Evolutionary conservation across 2,888 invertebrate genomes (phyloP).

Genomic region (Drosophila anomalata): DNA sequence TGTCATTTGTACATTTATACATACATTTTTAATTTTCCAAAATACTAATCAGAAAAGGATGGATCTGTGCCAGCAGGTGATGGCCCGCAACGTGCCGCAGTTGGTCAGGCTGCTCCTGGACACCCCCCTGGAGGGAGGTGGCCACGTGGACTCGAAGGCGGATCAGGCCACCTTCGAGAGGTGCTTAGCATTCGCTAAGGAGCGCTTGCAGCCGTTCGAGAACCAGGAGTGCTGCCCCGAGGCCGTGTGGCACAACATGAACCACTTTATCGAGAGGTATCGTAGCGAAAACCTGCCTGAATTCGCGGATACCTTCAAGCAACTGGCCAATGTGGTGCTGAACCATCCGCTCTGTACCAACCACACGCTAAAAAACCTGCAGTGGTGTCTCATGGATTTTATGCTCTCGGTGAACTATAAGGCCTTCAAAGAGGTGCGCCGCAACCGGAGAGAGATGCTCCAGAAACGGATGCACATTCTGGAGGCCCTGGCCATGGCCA

Average conservation of each 20-base stretch:
- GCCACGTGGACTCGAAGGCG: neutral
- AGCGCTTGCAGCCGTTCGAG: neutral
- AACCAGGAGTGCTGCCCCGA: neutral
- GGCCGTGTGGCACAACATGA: conserved; percentile 13
- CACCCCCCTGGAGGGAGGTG: neutral
- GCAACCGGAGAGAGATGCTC: neutral
- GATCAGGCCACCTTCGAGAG: conserved; percentile 1
- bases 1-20: conserved; percentile 8
- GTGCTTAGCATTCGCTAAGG: conserved; percentile 7
- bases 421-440: conserved; percentile 27
- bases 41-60: neutral
- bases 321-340: conserved; percentile 38
- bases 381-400: conserved; percentile 45
- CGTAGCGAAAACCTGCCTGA: conserved; percentile 14
- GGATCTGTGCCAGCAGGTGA: conserved; percentile 3
- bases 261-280: conserved; percentile 43
- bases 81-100: conserved; percentile 25
- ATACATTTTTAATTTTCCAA: neutral
- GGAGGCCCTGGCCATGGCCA: neutral
- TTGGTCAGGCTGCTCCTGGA: conserved; percentile 31
- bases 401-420: conserved; percentile 47
- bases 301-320: conserved; percentile 24
- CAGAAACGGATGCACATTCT: neutral
- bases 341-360: conserved; percentile 6
- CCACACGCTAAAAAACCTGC: conserved; percentile 2